These are phyloP conservation scores for chimpanzee (Pan troglodytes) DNA, from an alignment of 2,113 vertebrate species.

Conservation along the genomic window NHGRI_mPanTro3-v2.1_pri NC_072415.2:86827501-86828000, in stretches of 20 bases:
- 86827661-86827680: not conserved
- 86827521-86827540: accelerated
- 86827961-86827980: too few species aligned
- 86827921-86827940: too few species aligned
- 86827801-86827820: not conserved
- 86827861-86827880: not conserved
- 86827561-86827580: not conserved
- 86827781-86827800: not conserved
- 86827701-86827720: not conserved
- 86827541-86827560: not conserved
- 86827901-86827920: too few species aligned
- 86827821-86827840: not conserved
- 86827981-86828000: not conserved
- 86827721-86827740: not conserved
- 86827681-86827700: not conserved
- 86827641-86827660: not conserved
- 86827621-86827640: not conserved
- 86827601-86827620: too few species aligned
- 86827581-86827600: not conserved
- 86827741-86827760: too few species aligned
- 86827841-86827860: not conserved
- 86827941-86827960: not conserved
- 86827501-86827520: accelerated
- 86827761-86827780: too few species aligned
- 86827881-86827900: too few species aligned